phyloP scores from a whole-genome alignment of 2,113 vertebrate species.

The Talpa occidentalis region DNA sequence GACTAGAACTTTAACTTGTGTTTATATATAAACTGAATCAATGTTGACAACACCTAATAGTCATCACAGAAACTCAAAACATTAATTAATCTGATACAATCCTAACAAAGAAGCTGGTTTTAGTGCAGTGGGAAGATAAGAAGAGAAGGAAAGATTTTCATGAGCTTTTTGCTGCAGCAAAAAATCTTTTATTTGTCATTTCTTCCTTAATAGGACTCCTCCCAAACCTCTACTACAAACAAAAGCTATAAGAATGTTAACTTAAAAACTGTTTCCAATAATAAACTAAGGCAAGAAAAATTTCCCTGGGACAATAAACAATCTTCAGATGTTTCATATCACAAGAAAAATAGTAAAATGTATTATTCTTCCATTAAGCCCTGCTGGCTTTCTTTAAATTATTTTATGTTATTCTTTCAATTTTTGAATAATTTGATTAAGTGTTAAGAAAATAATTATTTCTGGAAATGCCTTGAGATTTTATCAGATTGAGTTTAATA shows the following conservation, averaged over 20 bases:
- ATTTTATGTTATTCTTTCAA: background rate
- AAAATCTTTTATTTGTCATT: background rate
- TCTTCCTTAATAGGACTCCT: background rate
- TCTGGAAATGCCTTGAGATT: conserved; percentile 34
- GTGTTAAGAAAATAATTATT: conserved; percentile 32
- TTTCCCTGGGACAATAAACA: background rate
- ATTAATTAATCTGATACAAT: background rate
- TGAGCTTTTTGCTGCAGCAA: background rate
- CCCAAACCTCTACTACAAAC: background rate
- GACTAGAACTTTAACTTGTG: background rate
- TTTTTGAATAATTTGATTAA: conserved; percentile 22
- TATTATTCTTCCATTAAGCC: background rate
- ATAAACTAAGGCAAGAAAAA: background rate
- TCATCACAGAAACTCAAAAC: background rate
- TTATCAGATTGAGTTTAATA: conserved; percentile 17
- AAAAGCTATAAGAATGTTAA: background rate
- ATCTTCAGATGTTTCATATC: background rate
- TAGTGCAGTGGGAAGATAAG: background rate
- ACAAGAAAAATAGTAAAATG: background rate
- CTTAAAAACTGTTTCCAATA: background rate
- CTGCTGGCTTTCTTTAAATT: background rate
- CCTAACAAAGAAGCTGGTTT: background rate
- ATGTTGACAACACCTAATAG: background rate
- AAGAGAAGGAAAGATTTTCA: background rate
- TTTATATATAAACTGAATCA: background rate